Base-by-base conservation (phyloP, 64 coral and sea anemone species). In the Montipora efflorescens region DNA sequence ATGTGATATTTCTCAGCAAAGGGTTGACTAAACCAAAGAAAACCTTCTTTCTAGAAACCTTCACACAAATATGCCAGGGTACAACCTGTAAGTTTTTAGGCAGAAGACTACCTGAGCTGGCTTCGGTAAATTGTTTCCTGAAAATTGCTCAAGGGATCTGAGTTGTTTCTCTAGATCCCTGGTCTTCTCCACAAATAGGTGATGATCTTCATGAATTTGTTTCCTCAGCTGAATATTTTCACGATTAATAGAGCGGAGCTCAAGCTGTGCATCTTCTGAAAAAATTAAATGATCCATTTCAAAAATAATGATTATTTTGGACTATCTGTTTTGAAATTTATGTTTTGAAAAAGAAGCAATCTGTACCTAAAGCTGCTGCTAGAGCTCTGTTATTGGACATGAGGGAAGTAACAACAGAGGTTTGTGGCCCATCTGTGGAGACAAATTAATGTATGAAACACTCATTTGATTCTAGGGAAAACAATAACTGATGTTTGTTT, bases 201-300 rank as follows among this genome's bases (percentile, higher is more conserved):
- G 46, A 86, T 71, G 64, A n/a, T 47, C 46, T 4, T 86, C 43
- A 50, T 50, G 10, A 21, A 86, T 68, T 86, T 86, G 43, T 44
- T 86, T 71, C n/a, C 19, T 70, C 5, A 86, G 82, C 16, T 71
- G 62, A 50, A 71, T 36, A n/a, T 86, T 86, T 49, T 86, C 82
- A 49, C 2, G 64, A 8, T 67, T 66, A 50, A 49, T 16, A 4
- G 67, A 71, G 36, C 82, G 45, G 9, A 86, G 45, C 5, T 86
- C 62, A 48, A 49, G 82, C 19, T 86, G 82, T 16, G 82, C 43
- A 48, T 86, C 82, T 59, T 69, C 82, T 86, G 82, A 47, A 86
- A 85, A 8, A 71, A 19, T 48, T 50, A 48, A 14, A 5, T 64
- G 9, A 12, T 64, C 61, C 14, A 15, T 16, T 64, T 64, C 36